phyloP scores from a whole-genome alignment of 37 sponge, comb jelly and placozoan genomes.

The Petrosia ficiformis region DNA sequence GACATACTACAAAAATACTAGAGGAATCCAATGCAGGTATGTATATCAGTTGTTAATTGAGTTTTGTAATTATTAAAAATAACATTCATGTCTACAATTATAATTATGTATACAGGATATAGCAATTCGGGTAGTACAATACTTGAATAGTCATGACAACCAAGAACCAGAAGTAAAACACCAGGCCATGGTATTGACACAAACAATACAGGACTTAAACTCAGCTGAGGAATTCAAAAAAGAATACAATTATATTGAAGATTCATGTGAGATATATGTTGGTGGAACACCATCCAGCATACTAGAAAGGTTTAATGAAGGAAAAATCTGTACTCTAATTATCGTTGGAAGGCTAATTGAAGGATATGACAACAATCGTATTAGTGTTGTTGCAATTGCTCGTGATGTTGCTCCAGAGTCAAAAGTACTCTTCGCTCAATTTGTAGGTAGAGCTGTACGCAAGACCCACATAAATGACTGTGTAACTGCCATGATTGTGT shows the following conservation, averaged over 20 bases:
- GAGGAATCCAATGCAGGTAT: too few relatives aligned
- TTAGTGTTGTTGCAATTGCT: constrained; percentile 16
- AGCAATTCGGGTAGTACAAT: neutral
- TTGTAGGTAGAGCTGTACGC: constrained; percentile 35
- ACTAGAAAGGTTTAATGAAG: constrained; percentile 1
- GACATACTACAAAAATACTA: too few relatives aligned
- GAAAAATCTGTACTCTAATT: constrained; percentile 4
- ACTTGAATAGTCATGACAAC: constrained; percentile 13
- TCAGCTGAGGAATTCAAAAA: constrained; percentile 1
- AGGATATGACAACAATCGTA: constrained; percentile 20
- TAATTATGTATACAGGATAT: constrained; percentile 1
- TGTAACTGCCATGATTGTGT: constrained; percentile 8
- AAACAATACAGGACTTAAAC: neutral
- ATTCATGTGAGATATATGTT: constrained; percentile 2
- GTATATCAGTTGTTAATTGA: too few relatives aligned
- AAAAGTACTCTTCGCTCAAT: constrained; percentile 24
- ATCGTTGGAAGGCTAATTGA: constrained; percentile 8
- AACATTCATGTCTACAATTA: too few relatives aligned
- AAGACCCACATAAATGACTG: constrained; percentile 5
- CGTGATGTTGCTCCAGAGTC: constrained; percentile 24
- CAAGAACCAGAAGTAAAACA: constrained; percentile 9
- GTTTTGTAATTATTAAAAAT: too few relatives aligned
- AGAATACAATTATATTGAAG: neutral
- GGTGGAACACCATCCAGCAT: neutral
- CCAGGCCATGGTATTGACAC: constrained; percentile 29